phyloP scores from a whole-genome alignment of 2,888 invertebrate species.

The Tanytarsus gracilentus region DNA sequence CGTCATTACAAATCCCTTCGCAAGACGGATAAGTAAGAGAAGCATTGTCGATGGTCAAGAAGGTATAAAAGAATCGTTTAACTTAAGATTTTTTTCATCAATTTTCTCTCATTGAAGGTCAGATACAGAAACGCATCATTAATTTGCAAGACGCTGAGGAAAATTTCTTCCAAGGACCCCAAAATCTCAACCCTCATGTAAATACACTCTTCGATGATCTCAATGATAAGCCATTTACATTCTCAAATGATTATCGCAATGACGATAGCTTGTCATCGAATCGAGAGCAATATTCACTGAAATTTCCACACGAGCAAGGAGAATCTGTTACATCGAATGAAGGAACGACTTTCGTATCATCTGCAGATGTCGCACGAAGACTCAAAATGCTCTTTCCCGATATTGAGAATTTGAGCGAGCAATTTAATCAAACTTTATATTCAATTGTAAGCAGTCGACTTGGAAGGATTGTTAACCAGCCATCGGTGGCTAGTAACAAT shows the following conservation, averaged over 20 bases:
- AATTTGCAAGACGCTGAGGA: constrained; percentile 42
- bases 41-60: constrained; percentile 19
- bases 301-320: constrained; percentile 14
- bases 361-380: constrained; percentile 27
- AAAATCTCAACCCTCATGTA: neutral
- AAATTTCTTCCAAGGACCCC: constrained; percentile 7
- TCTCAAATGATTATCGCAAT: constrained; percentile 7
- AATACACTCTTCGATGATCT: neutral
- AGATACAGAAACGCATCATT: constrained; percentile 30
- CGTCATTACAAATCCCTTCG: constrained; percentile 30
- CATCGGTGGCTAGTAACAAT: constrained; percentile 3
- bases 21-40: constrained; percentile 29
- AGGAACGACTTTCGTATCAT: constrained; percentile 2
- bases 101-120: no score
- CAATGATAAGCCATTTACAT: constrained; percentile 5
- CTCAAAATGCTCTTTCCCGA: constrained; percentile 46
- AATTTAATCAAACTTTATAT: constrained; percentile 32
- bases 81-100: no score
- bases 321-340: neutral
- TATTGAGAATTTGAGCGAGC: constrained; percentile 43
- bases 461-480: constrained; percentile 36
- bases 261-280: neutral
- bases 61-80: no score
- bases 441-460: constrained; percentile 30
- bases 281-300: neutral